These are phyloP conservation scores for Pandemis corylana DNA, from an alignment of 2,888 invertebrate species.

Conservation along the genomic window DNA sequence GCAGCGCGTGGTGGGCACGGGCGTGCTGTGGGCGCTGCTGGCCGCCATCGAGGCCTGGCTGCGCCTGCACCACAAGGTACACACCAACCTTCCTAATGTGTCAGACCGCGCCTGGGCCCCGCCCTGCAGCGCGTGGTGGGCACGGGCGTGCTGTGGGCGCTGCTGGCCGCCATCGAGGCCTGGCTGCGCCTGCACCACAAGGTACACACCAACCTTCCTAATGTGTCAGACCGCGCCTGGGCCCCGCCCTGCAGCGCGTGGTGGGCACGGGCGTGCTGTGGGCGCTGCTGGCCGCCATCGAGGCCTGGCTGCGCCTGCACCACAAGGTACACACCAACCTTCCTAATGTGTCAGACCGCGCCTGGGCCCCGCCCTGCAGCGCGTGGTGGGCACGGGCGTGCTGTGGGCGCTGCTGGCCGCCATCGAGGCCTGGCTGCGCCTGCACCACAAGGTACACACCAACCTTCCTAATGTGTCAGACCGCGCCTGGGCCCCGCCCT, in stretches of 20 bases:
- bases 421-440: slow-evolving; percentile 94
- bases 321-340: slow-evolving; percentile 52
- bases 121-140: slow-evolving; percentile 95
- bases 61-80: slow-evolving; percentile 83
- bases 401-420: slow-evolving; percentile 93
- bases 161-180: slow-evolving; percentile 93
- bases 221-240: slow-evolving; percentile 88
- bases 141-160: slow-evolving; percentile 92
- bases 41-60: slow-evolving; percentile 95
- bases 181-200: slow-evolving; percentile 88
- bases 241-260: slow-evolving; percentile 94
- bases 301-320: slow-evolving; percentile 91
- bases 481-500: slow-evolving; percentile 95
- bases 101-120: slow-evolving; percentile 91
- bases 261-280: slow-evolving; percentile 93
- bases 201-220: background rate
- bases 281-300: slow-evolving; percentile 93
- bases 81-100: background rate
- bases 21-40: slow-evolving; percentile 92
- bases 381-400: slow-evolving; percentile 93
- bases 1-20: slow-evolving; percentile 94
- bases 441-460: slow-evolving; percentile 69
- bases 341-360: slow-evolving; percentile 82
- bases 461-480: background rate
- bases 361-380: slow-evolving; percentile 94